Conservation (phyloP, 2,113 vertebrate genomes). For the Carollia perspicillata region DNA sequence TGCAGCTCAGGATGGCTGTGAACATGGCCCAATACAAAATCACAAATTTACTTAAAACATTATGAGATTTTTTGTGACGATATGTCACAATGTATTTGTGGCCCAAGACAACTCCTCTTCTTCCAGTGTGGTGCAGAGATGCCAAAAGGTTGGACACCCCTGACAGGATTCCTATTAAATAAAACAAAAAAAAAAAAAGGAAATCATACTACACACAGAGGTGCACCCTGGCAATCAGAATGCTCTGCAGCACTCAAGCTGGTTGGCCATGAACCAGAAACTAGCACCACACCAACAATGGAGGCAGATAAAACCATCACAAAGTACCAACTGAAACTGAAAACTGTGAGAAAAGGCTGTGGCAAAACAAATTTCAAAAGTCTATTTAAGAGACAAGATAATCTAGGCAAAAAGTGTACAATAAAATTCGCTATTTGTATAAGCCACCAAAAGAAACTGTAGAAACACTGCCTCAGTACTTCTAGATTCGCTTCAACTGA, state of each 20-base stretch:
- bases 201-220: background rate
- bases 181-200: background rate
- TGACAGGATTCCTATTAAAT: background rate
- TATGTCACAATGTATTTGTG: no score
- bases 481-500: background rate
- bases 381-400: background rate
- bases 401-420: background rate
- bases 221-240: background rate
- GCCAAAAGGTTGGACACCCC: no score
- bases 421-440: background rate
- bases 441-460: background rate
- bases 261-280: background rate
- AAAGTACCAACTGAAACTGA: background rate
- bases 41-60: no score
- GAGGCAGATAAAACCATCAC: background rate
- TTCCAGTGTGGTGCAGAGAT: no score
- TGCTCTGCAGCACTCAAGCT: background rate
- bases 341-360: background rate
- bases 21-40: no score
- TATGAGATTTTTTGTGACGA: no score
- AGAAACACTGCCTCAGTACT: background rate
- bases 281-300: background rate
- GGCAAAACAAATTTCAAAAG: constrained; percentile 4
- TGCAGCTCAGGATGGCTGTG: no score
- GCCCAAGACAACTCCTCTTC: no score